These are phyloP conservation scores for Toxotes lorentzi DNA, from an alignment of 2,797 vertebrate species.

Conservation along the genomic window DNA sequence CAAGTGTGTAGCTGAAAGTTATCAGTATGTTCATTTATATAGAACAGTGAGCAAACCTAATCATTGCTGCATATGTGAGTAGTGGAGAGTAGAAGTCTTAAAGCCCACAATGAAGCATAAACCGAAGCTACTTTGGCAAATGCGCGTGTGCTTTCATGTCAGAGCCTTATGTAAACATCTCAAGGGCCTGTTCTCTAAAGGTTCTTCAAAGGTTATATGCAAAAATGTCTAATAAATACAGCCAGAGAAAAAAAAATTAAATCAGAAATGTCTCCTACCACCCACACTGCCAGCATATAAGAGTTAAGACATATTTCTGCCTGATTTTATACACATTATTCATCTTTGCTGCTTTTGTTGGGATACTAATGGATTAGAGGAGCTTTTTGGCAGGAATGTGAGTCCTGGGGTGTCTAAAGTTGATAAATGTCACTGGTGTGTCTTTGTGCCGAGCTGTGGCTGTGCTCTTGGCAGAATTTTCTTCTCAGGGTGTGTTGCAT, in stretches of 20 bases:
- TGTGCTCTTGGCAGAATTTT: constrained; percentile 49
- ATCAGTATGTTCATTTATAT: background rate
- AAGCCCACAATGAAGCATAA: constrained; percentile 14
- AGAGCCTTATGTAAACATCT: constrained; percentile 52
- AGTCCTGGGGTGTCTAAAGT: constrained; percentile 59
- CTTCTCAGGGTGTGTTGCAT: constrained; percentile 54
- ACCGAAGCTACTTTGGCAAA: constrained; percentile 6
- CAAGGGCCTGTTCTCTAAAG: constrained; percentile 58
- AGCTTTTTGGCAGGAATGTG: constrained; percentile 55
- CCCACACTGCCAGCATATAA: constrained; percentile 30
- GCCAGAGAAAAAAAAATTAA: constrained; percentile 13
- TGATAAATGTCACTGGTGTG: constrained; percentile 66
- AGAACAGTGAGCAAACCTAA: background rate
- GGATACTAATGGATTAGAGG: constrained; percentile 61
- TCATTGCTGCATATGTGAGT: background rate
- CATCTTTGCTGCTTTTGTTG: constrained; percentile 48
- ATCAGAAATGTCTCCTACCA: constrained; percentile 5
- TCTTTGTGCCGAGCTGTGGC: constrained; percentile 29
- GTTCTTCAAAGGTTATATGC: constrained; percentile 72
- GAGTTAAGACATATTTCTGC: constrained; percentile 29
- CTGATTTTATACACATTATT: constrained; percentile 38
- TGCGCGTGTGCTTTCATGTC: constrained; percentile 32
- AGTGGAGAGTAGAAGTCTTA: constrained; percentile 3
- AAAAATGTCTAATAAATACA: constrained; percentile 45
- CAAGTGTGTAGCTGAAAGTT: background rate